Base-by-base conservation (phyloP, 2,888 invertebrate species). In the Asteroscopus sphinx region DNA sequence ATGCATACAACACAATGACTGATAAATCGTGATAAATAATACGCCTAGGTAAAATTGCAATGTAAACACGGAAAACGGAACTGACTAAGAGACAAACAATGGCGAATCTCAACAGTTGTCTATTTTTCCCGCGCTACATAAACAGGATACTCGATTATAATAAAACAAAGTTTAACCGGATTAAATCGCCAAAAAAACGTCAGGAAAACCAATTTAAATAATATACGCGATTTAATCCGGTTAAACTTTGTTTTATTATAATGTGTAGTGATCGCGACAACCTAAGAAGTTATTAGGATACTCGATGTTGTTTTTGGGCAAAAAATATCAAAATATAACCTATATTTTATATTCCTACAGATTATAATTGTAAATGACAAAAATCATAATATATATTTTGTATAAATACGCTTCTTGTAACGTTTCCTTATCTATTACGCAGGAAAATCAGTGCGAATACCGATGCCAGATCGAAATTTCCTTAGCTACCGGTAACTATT, bases 401-500 rank as follows among this genome's bases (percentile, higher is more conserved):
- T 3, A 21, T 21, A 21, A 21, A 21, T 21, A 21, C 2, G 4
- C 6, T 3, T 6, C 6, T 21, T 6, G 21, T 1, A 15, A 0
- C 1, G 1, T 1, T 30, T 25, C n/a, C 9, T 21, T 15, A 45
- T 12, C 21, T 17, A 45, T 12, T 26, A 15, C 41, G 53, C 36
- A 58, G 15, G 25, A 30, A 33, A 28, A 39, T 33, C 25, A 35
- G 13, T 33, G 9, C 7, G 15, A 12, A 13, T 16, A 2, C 3
- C 7, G 1, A 32, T 40, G n/a, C 6, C 12, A 25, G 16, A 60
- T 64, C 46, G 49, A 76, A 73, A 78, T 79, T 82, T 68, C 58
- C 2, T 7, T 35, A 82, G 74, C 75, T 75, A 66, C 77, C 53
- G 59, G 74, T 80, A 28, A 16, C 67, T 75, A 3, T 7, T 16